A percentile compares a stretch with the other conserved stretches of the same genome.
phyloP scores from a whole-genome alignment of 2,113 vertebrate genomes.

The Pseudorhombus dupliciocellatus region DNA sequence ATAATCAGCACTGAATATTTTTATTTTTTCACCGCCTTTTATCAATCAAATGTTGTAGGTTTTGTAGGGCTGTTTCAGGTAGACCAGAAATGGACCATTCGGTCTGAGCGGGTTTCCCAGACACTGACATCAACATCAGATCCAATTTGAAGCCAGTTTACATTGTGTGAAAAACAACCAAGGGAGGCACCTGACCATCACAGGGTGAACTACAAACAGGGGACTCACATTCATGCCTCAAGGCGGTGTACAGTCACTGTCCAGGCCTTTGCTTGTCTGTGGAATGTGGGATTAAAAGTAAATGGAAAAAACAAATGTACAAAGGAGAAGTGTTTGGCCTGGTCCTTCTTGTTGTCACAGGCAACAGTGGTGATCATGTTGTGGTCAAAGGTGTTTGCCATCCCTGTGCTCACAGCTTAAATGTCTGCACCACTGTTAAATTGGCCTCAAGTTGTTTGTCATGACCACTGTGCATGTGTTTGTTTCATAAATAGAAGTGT shows the following conservation, averaged over 20 bases:
- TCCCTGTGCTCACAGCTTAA: not conserved
- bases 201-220: conserved; percentile 8
- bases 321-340: conserved; percentile 45
- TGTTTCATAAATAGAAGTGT: not conserved
- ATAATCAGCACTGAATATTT: not conserved
- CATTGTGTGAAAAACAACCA: conserved; percentile 5
- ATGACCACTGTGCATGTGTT: not conserved
- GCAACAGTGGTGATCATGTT: conserved; percentile 42
- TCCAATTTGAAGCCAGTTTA: conserved; percentile 1
- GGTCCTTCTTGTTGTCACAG: conserved; percentile 37
- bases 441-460: conserved; percentile 3
- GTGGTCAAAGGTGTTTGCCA: conserved; percentile 36
- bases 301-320: conserved; percentile 55
- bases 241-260: conserved; percentile 32
- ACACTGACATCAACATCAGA: not conserved
- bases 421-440: not conserved
- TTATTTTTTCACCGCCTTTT: not conserved
- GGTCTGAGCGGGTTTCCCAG: not conserved
- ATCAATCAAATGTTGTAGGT: not conserved
- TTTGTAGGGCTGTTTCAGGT: not conserved
- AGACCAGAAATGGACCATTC: not conserved
- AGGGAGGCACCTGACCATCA: conserved; percentile 43
- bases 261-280: conserved; percentile 59
- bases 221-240: conserved; percentile 25
- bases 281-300: conserved; percentile 59